Evolutionary conservation across 2,797 vertebrate species (phyloP), one percentile per base, ranked within the genome.

Genomic region (Thamnophis elegans): DNA sequence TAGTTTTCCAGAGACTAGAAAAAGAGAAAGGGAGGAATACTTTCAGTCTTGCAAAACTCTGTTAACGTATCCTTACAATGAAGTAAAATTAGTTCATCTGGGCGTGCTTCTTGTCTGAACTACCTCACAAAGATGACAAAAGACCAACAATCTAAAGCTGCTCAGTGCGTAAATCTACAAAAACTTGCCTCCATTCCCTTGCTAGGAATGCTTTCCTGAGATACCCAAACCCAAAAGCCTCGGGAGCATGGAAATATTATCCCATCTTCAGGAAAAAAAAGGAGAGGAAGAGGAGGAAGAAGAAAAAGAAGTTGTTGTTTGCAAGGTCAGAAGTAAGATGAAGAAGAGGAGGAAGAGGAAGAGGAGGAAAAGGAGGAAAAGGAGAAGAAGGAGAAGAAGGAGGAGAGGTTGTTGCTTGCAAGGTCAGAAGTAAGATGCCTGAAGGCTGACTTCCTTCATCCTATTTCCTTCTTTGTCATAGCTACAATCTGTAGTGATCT

Each of bases 311-410:
- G n/a, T n/a, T n/a, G n/a, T n/a, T n/a, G n/a, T n/a, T n/a, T n/a
- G n/a, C n/a, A n/a, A n/a, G n/a, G n/a, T n/a, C n/a, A n/a, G n/a
- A n/a, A n/a, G n/a, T n/a, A 56, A 14, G 55, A 56, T 1, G 18
- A 7, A 20, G 56, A 58, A 20, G 5, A 22, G 0, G 56, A 58
- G 6, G 16, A 3, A 3, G 58, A 22, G 1, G 10, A 0, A 3
- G 25, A 3, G 1, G 25, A 0, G 3, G 2, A 2, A 22, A 22
- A 26, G 58, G 14, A 20, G 55, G 1, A 55, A 55, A 12, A 13
- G 54, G 3, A 13, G 54, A 13, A 55, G 14, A 55, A 55, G 54
- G 0, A 55, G 54, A 14, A 55, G 54, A 4, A 55, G 54, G 14
- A 55, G 54, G 0, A 55, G 54, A 14, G 55, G 54, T n/a, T n/a